These are phyloP conservation scores for Diadumene lineata DNA, from an alignment of 92 coral and sea anemone species.

Conservation along the genomic window DNA sequence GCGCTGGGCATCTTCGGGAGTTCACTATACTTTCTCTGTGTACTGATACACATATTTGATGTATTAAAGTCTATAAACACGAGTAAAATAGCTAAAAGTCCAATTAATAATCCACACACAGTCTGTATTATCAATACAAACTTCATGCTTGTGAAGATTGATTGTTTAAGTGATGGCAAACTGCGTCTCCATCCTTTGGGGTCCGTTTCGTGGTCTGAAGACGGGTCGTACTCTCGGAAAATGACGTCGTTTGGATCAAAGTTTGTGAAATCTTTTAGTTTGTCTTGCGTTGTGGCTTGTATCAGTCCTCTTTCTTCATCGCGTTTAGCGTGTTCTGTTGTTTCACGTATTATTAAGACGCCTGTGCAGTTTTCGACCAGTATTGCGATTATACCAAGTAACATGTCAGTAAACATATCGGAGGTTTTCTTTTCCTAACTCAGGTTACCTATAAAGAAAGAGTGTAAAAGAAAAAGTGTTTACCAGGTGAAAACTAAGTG, in stretches of 20 bases:
- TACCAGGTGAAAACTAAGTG: no score
- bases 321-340: neutral
- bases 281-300: neutral
- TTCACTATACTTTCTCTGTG: conserved; percentile 33
- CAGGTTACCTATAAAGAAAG: no score
- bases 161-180: conserved; percentile 8
- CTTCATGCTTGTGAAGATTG: conserved; percentile 24
- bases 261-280: conserved; percentile 33
- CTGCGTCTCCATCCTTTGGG: conserved; percentile 64
- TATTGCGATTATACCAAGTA: no score
- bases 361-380: conserved; percentile 49
- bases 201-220: conserved; percentile 17
- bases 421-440: no score
- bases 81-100: conserved; percentile 39
- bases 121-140: conserved; percentile 43
- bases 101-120: conserved; percentile 33
- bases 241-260: conserved; percentile 45
- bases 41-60: conserved; percentile 57
- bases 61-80: conserved; percentile 68
- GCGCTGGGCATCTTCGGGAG: conserved; percentile 68
- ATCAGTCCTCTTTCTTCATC: conserved; percentile 16
- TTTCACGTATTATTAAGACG: conserved; percentile 18
- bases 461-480: no score
- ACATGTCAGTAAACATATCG: no score
- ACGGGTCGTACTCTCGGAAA: conserved; percentile 69